A percentile compares a stretch with the other conserved stretches of the same genome.
These are phyloP conservation scores for Sepioteuthis lessoniana DNA, from an alignment of 2,888 invertebrate species.

Conservation along the genomic window DNA sequence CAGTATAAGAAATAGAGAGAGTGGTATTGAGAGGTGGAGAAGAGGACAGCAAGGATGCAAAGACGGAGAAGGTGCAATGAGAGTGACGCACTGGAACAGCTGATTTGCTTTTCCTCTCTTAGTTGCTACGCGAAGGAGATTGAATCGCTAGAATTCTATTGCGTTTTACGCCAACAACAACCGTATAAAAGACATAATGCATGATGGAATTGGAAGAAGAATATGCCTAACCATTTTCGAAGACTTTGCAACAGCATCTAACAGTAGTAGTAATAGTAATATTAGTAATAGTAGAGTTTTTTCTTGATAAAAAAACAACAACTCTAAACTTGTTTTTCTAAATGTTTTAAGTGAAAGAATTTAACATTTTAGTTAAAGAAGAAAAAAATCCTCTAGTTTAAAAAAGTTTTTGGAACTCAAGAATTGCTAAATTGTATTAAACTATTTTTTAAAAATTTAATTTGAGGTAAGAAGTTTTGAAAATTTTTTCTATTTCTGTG, in stretches of 20 bases:
- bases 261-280: not conserved
- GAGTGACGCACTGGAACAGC: conserved; percentile 13
- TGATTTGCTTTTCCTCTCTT: not conserved
- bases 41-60: not conserved
- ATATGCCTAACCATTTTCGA: not conserved
- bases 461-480: too few relatives aligned
- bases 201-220: not conserved
- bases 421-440: too few relatives aligned
- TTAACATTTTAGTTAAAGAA: too few relatives aligned
- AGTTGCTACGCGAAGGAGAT: conserved; percentile 5
- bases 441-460: too few relatives aligned
- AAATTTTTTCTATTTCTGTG: too few relatives aligned
- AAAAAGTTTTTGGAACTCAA: too few relatives aligned
- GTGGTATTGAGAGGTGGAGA: not conserved
- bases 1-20: not conserved
- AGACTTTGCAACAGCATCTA: not conserved
- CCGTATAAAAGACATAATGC: not conserved
- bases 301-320: too few relatives aligned
- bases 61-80: not conserved
- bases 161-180: not conserved
- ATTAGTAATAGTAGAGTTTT: too few relatives aligned
- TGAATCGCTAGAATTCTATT: not conserved
- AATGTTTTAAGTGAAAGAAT: too few relatives aligned
- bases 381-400: too few relatives aligned
- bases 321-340: too few relatives aligned